Evolutionary conservation across 2,113 vertebrate species (phyloP), one percentile per base, ranked within the genome.

Genomic region (Lophura nycthemera): DNA sequence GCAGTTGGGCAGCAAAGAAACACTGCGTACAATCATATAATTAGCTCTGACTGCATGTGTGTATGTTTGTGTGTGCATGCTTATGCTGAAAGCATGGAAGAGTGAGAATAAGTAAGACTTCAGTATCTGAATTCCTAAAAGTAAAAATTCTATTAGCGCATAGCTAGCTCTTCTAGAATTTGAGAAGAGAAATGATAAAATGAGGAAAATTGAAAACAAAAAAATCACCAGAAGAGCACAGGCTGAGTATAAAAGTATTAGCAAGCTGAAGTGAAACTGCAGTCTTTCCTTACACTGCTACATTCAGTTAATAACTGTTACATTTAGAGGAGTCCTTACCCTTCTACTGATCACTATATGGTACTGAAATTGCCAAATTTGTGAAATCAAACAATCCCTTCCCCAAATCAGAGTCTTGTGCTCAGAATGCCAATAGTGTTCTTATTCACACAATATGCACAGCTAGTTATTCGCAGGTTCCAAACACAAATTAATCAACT

Each of bases 31-130:
- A 18, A 22, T 36, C 14, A 40, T 8, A 22, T 57, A 40, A 14
- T 42, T 24, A 52, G 3, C 42, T 16, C 34, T 42, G 27, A 61
- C 12, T 21, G 34, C 32, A 20, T 0, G 0, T 16, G 6, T 11
- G 5, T 21, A 20, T 34, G 19, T 43, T 32, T 20, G 38, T 40
- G 18, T 27, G n/a, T 32, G 6, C 24, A 3, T 11, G 25, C n/a
- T 60, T 59, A 13, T 36, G 34, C 60, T 48, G 15, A 32, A 36
- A 9, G 19, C 72, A 45, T 11, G 45, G 42, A 56, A 63, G 10
- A 20, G 8, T 42, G 45, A 77, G 15, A 60, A 48, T 10, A 32
- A 71, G 12, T 20, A 42, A 19, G 18, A 43, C 25, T 21, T 72
- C 18, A 12, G 14, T 69, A 29, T 38, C 32, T 43, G 11, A 15